A percentile compares a stretch with the other conserved stretches of the same genome.
Conservation (phyloP, 2,113 vertebrate genomes). For the Erythrocercus mccallii region DNA sequence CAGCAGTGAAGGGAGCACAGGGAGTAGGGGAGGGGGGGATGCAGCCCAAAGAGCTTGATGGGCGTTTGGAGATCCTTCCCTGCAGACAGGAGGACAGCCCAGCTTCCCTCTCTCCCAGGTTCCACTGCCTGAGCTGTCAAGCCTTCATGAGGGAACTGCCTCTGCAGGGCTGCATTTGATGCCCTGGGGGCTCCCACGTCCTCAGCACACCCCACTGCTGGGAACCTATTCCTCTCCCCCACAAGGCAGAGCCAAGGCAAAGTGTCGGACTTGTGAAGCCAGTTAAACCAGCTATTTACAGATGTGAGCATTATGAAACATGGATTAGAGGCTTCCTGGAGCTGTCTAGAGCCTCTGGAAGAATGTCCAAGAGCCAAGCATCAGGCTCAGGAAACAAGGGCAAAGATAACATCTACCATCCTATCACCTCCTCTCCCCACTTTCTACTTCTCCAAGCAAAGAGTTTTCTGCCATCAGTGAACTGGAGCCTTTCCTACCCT, state of each 20-base stretch:
- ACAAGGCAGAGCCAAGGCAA: background rate
- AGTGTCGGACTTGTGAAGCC: background rate
- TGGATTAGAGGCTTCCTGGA: background rate
- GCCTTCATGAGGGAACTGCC: background rate
- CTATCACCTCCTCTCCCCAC: background rate
- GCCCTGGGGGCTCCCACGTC: background rate
- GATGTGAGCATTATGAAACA: background rate
- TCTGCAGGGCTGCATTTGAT: background rate
- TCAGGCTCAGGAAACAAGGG: background rate
- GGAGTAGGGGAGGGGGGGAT: background rate
- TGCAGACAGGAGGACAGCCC: background rate
- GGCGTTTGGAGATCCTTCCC: background rate
- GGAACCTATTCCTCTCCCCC: background rate
- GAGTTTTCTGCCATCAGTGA: background rate
- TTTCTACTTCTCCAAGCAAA: background rate
- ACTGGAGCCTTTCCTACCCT: background rate
- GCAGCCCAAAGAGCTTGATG: fast-evolving
- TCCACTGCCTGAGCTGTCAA: background rate
- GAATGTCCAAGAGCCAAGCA: background rate
- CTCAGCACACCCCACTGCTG: background rate
- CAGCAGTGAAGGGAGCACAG: background rate
- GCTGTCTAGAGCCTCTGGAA: background rate
- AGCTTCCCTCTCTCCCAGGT: background rate
- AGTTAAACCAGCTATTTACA: background rate
- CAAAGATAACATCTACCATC: background rate